These are phyloP conservation scores for Eulemur rubriventer DNA, from an alignment of 2,797 vertebrate species.

Conservation along the genomic window DNA sequence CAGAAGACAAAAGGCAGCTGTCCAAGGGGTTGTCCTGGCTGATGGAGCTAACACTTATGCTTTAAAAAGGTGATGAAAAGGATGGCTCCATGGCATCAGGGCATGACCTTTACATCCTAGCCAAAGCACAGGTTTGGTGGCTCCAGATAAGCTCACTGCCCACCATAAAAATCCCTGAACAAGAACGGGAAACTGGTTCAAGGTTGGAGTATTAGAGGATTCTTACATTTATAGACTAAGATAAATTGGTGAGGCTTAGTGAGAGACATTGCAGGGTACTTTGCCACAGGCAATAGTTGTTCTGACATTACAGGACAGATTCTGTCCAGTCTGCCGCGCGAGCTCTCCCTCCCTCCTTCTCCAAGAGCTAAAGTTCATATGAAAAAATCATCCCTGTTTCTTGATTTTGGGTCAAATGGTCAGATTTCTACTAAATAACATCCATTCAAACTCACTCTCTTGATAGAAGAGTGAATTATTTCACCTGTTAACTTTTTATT, in stretches of 20 bases:
- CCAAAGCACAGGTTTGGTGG: background rate
- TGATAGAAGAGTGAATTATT: conserved; percentile 19
- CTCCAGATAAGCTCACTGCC: background rate
- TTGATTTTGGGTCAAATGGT: background rate
- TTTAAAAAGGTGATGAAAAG: background rate
- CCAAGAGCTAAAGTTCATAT: background rate
- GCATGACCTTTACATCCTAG: background rate
- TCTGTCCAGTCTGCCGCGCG: rapidly evolving
- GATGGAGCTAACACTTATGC: background rate
- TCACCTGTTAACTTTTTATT: conserved; percentile 50
- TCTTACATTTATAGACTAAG: background rate
- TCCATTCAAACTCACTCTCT: background rate
- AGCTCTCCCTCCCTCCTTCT: background rate
- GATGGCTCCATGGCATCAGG: background rate
- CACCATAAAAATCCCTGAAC: background rate
- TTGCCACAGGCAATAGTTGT: background rate
- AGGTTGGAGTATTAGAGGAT: background rate
- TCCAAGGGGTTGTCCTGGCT: background rate
- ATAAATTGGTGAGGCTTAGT: background rate
- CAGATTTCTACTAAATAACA: background rate
- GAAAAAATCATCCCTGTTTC: background rate
- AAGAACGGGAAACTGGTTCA: background rate
- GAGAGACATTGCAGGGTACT: background rate
- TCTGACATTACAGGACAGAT: background rate
- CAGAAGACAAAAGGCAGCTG: background rate